A percentile compares a stretch with the other conserved stretches of the same genome.
Conservation (phyloP, 1,140 invertebrate genomes). For the Protaetia brevitarsis region DNA sequence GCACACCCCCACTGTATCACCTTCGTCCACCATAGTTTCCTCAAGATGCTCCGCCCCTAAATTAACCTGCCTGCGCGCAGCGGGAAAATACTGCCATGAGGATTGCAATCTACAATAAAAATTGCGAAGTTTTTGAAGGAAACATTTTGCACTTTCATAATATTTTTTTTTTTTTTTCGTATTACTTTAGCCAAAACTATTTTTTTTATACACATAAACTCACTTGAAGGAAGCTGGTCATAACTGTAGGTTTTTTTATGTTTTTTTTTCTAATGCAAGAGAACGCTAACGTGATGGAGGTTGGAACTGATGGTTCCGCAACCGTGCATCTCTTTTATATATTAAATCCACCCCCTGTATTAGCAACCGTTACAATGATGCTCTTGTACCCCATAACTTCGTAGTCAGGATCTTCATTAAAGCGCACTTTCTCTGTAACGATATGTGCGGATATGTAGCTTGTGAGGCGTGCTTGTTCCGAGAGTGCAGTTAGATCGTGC, state of each 20-base stretch:
- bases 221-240: constrained; percentile 4
- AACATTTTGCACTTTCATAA: not conserved
- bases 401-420: constrained; percentile 7
- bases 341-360: not conserved
- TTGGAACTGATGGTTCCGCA: not conserved
- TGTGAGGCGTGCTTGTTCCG: not conserved
- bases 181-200: not conserved
- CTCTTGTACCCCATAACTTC: not conserved
- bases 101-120: not conserved
- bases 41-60: constrained; percentile 23
- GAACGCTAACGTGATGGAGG: not conserved
- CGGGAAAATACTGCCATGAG: constrained; percentile 25
- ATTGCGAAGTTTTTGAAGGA: not conserved
- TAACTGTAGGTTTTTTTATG: not conserved
- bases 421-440: not conserved
- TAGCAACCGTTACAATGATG: not conserved
- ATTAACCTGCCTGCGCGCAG: constrained; percentile 27
- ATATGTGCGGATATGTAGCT: not conserved
- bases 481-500: not conserved
- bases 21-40: constrained; percentile 18
- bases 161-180: not conserved
- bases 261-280: not conserved
- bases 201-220: not conserved
- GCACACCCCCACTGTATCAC: constrained; percentile 26
- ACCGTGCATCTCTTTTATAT: constrained; percentile 25